Evolutionary conservation across 2,888 invertebrate genomes (phyloP), one percentile per base, ranked within the genome.

Genomic region (Zaprionus bogoriensis): DNA sequence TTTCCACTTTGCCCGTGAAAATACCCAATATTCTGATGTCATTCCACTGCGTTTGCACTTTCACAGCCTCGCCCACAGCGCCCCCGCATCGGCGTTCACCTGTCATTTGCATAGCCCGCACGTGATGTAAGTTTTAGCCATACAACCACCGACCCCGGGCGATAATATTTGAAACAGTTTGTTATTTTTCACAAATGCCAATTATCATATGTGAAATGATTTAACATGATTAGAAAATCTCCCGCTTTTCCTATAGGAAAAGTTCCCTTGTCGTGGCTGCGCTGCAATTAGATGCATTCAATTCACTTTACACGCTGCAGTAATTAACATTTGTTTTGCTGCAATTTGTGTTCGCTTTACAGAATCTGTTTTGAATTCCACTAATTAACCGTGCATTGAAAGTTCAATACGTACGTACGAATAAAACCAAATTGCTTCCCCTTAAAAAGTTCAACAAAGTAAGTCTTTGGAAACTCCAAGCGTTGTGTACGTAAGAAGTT

Each of bases 61-160:
- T 52, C 46, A 30, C 46, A 22, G 39, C 23, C 39, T 48, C 52
- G 36, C 53, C 66, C 22, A 44, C 10, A 12, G 5, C 9, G 27
- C 54, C 25, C 48, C 55, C n/a, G 19, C 47, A 9, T 32, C 28
- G 42, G 44, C 47, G 25, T 23, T 30, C 53, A 64, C 65, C 70
- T 74, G 59, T 45, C 52, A 62, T 64, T 77, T 74, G 66, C 65
- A 77, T 66, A 52, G 46, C 19, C 59, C 22, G 27, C 77, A 78
- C 80, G 78, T 84, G 62, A 81, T 51, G 61, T 39, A 30, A 14
- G 45, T 50, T 55, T 68, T 39, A 9, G 7, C 44, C 23, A 25
- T 32, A 32, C 14, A 7, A 12, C 14, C 32, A 42, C 9, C 22
- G 32, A 41, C 41, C 44, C 32, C 14, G 10, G 42, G 2, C 14